Evolutionary conservation across 2,797 vertebrate species (phyloP), one percentile per base, ranked within the genome.

Genomic region (Mormyrops attenuatus): DNA sequence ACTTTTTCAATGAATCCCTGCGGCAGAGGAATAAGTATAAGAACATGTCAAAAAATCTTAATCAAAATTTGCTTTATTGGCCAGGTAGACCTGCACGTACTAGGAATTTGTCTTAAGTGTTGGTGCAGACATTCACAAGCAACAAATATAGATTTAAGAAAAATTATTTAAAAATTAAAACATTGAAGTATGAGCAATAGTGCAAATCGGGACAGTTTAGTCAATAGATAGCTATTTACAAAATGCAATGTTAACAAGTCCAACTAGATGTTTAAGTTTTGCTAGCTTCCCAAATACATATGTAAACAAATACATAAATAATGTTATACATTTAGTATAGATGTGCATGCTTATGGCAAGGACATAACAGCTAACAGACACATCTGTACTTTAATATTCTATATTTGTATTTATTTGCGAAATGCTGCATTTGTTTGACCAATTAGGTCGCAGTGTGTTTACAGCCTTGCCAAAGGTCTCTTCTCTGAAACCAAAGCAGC

Each of bases 401-500:
- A 34, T 34, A 17, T 73, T 17, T 8, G 22, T 13, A 66, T 30
- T 38, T 73, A 38, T 73, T 17, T 73, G 66, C 4, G 30, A 73
- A 73, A 73, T 73, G 11, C 11, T 17, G 66, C 66, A 53, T 87
- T 77, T 50, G 22, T 26, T 66, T 60, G 30, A 53, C 30, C 73
- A n/a, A 49, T 88, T 88, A 52, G 5, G 44, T 80, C 13, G 44
- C 1, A 53, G 53, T 17, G 50, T 17, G 80, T 34, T 89, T 86
- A 20, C 63, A 41, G 66, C 77, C 85, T 60, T 17, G 53, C 50
- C n/a, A 63, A 88, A 53, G 49, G 38, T 73, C 47, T 34, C n/a
- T 53, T 87, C 57, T 22, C 80, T 44, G 69, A 90, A 85, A 26
- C 85, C 49, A 86, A 86, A 85, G 44, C 89, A 53, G 87, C 30